These are phyloP conservation scores for Paramuricea clavata DNA, from an alignment of 92 coral and sea anemone genomes.

Conservation along the genomic window DNA sequence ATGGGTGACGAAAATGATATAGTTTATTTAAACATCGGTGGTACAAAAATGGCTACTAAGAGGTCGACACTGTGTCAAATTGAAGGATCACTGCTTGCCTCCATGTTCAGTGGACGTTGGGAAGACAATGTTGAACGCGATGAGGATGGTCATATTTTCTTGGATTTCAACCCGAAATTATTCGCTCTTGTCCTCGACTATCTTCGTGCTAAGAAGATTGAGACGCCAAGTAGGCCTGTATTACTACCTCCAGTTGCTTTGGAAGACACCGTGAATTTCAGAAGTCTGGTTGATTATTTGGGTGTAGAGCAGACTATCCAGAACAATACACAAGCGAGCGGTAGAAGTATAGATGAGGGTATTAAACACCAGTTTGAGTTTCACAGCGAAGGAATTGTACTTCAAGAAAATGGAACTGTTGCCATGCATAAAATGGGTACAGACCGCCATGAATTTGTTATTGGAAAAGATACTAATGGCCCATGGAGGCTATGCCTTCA, in stretches of 20 bases:
- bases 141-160: constrained; percentile 18
- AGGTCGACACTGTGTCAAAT: constrained; percentile 2
- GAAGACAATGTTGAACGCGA: neutral
- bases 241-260: neutral
- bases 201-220: constrained; percentile 21
- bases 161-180: neutral
- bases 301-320: neutral
- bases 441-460: no score
- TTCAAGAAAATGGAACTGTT: no score
- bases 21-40: constrained; percentile 16
- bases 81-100: neutral
- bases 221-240: constrained; percentile 15
- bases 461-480: no score
- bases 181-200: constrained; percentile 25
- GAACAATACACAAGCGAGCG: neutral
- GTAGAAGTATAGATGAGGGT: neutral
- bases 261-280: constrained; percentile 17
- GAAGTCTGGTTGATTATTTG: constrained; percentile 20
- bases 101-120: constrained; percentile 31
- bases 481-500: no score
- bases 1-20: neutral
- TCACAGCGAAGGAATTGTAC: constrained; percentile 7
- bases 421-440: no score
- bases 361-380: neutral
- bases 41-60: constrained; percentile 18